Conservation (phyloP, 1,140 invertebrate species). For the Dinothrombium tinctorium region DNA sequence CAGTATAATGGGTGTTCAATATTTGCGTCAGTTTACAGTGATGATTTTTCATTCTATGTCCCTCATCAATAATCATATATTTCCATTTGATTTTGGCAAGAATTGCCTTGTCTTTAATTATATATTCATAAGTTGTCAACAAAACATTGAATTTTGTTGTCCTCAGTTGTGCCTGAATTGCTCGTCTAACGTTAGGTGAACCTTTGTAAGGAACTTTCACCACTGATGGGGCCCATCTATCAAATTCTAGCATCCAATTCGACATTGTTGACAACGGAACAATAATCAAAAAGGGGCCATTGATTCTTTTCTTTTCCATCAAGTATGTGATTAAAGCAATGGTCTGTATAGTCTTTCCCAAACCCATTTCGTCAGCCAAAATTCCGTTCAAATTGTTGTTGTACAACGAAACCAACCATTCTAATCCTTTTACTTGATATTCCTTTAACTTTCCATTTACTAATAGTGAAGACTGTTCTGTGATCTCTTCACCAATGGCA, state of each 20-base stretch:
- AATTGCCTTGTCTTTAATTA: slow-evolving; percentile 92
- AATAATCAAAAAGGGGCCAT: slow-evolving; percentile 90
- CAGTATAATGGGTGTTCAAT: slow-evolving; percentile 83
- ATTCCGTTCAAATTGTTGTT: slow-evolving; percentile 95
- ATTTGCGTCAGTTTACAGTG: slow-evolving; percentile 91
- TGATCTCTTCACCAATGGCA: slow-evolving; percentile 72
- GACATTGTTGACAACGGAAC: slow-evolving; percentile 90
- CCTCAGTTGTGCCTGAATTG: slow-evolving; percentile 64
- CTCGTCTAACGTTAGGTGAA: slow-evolving; percentile 56
- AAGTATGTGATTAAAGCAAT: slow-evolving; percentile 85
- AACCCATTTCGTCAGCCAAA: slow-evolving; percentile 86
- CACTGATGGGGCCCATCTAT: slow-evolving; percentile 93
- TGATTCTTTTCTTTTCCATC: slow-evolving; percentile 93
- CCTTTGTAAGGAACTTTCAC: slow-evolving; percentile 79
- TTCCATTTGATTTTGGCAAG: slow-evolving; percentile 91
- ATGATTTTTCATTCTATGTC: slow-evolving; percentile 99
- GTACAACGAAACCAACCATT: slow-evolving; percentile 94
- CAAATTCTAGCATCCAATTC: slow-evolving; percentile 96
- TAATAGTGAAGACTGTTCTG: slow-evolving; percentile 72
- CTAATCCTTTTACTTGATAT: slow-evolving; percentile 86
- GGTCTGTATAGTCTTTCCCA: slow-evolving; percentile 92
- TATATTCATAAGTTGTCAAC: slow-evolving; percentile 93
- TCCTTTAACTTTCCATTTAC: slow-evolving; percentile 82
- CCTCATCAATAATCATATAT: slow-evolving; percentile 99
- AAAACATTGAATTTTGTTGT: slow-evolving; percentile 89